phyloP scores from a whole-genome alignment of 2,888 invertebrate genomes.

The Himalopsyche tibetana region DNA sequence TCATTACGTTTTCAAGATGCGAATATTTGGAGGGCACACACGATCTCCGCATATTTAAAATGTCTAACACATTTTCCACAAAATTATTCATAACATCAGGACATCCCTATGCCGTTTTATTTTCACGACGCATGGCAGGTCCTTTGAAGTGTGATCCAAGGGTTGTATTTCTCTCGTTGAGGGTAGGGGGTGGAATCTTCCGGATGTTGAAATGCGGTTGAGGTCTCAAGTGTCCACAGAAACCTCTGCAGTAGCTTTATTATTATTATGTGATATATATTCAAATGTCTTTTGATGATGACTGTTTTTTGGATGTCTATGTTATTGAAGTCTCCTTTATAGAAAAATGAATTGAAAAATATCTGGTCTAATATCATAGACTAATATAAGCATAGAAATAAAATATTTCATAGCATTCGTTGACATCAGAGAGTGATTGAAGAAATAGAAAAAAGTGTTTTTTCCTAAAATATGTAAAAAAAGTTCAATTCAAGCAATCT shows the following conservation, averaged over 20 bases:
- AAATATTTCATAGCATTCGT: too few species aligned
- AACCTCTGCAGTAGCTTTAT: slow-evolving; percentile 21
- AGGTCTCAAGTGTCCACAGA: slow-evolving; percentile 27
- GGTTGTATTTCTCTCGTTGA: slow-evolving; percentile 17
- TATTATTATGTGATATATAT: slow-evolving; percentile 30
- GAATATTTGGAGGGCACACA: slow-evolving; percentile 14
- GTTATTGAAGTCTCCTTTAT: background rate
- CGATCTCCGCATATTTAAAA: slow-evolving; percentile 18
- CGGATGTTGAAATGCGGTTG: slow-evolving; percentile 30
- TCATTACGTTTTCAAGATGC: slow-evolving; percentile 28
- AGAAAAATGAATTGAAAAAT: too few species aligned
- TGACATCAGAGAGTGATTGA: too few species aligned
- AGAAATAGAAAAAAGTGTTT: too few species aligned
- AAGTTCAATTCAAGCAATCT: too few species aligned
- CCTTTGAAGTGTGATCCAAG: slow-evolving; percentile 17
- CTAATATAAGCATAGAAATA: too few species aligned
- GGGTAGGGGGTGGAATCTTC: slow-evolving; percentile 16
- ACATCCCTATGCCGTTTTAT: slow-evolving; percentile 42
- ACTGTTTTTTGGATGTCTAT: background rate
- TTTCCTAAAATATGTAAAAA: too few species aligned
- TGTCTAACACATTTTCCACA: slow-evolving; percentile 23
- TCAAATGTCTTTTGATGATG: slow-evolving; percentile 19
- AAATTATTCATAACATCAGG: slow-evolving; percentile 43
- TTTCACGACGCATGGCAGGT: slow-evolving; percentile 28
- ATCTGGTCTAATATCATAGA: too few species aligned